Evolutionary conservation across 2,113 vertebrate species (phyloP).

Genomic region (Maylandia zebra): DNA sequence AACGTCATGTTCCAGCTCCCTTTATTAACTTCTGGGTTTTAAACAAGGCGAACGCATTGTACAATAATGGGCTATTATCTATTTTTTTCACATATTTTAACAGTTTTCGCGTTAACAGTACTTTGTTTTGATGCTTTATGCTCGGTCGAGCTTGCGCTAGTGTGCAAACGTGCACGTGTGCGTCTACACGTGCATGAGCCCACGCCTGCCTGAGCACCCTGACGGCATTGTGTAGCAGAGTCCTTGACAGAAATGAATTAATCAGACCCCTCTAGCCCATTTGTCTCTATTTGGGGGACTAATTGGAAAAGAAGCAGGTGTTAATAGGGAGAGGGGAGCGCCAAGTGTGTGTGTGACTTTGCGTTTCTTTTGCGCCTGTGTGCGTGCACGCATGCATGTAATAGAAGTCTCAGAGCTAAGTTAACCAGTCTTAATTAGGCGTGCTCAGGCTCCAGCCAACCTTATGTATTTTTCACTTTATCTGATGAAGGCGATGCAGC

Average conservation of each 20-base stretch:
- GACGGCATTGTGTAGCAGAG: conserved; percentile 40
- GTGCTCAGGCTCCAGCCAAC: conserved; percentile 59
- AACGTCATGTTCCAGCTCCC: background rate
- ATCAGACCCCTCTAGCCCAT: conserved; percentile 69
- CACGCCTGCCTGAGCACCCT: conserved; percentile 42
- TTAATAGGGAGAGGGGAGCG: conserved; percentile 68
- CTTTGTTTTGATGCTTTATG: background rate
- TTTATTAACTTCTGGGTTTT: background rate
- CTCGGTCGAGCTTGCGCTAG: background rate
- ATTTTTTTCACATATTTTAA: background rate
- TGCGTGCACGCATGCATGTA: conserved; percentile 35
- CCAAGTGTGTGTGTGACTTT: background rate
- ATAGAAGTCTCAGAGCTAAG: conserved; percentile 66
- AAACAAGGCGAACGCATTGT: background rate
- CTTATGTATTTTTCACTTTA: conserved; percentile 23
- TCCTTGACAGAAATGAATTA: conserved; percentile 72
- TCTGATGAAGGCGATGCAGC: conserved; percentile 18
- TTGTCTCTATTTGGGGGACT: conserved; percentile 76
- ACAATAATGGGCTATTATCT: background rate
- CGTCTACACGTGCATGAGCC: background rate
- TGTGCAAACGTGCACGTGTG: background rate
- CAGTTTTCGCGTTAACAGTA: background rate
- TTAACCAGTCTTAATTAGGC: conserved; percentile 72
- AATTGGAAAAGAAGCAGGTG: conserved; percentile 75
- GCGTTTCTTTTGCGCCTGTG: background rate